Percentiles rank a stretch among this genome's conserved stretches.
Conservation (phyloP, 2,888 invertebrate genomes). For the Halictus ligatus region DNA sequence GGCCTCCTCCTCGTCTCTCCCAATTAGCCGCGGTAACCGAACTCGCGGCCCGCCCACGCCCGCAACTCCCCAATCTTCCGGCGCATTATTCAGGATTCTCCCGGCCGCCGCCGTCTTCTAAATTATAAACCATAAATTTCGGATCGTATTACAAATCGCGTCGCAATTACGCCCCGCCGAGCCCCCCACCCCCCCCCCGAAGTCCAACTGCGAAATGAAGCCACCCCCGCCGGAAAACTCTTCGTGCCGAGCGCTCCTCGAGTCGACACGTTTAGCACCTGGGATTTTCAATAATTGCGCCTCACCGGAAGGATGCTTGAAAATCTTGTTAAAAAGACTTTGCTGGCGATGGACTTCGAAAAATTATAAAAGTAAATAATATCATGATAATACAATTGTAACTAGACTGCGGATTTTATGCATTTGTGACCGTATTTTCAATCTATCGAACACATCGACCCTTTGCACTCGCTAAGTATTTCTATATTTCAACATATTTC, state of each 20-base stretch:
- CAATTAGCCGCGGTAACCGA: conserved; percentile 57
- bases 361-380: no score
- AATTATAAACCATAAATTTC: conserved; percentile 51
- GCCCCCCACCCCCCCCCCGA: not conserved
- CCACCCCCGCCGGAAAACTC: not conserved
- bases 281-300: not conserved
- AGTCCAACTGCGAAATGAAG: not conserved
- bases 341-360: no score
- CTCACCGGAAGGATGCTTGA: no score
- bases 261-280: not conserved
- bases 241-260: not conserved
- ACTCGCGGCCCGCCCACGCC: conserved; percentile 22
- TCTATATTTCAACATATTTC: no score
- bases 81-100: conserved; percentile 49
- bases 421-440: no score
- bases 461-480: no score
- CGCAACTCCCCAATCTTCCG: conserved; percentile 19
- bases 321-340: no score
- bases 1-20: conserved; percentile 29
- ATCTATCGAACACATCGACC: no score
- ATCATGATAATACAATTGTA: no score
- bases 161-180: conserved; percentile 20
- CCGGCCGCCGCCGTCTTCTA: not conserved
- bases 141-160: conserved; percentile 39
- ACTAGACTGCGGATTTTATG: no score